phyloP scores from a whole-genome alignment of 92 coral and sea anemone genomes.

The Epizoanthus illoricatus region DNA sequence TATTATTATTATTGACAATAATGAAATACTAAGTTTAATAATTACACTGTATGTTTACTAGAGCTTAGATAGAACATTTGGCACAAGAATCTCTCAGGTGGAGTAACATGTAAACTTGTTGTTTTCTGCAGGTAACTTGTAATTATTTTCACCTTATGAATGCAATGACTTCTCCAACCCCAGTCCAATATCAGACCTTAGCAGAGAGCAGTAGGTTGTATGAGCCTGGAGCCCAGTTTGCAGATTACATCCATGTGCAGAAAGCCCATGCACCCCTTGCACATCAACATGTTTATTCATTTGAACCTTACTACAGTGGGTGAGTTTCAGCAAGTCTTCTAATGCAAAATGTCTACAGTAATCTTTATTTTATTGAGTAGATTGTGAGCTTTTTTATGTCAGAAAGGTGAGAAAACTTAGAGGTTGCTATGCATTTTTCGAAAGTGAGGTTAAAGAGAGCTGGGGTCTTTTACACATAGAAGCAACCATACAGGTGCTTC shows the following conservation, averaged over 20 bases:
- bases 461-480: too few species aligned
- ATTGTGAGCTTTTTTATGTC: too few species aligned
- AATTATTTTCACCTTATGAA: conserved; percentile 95
- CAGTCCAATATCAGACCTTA: conserved; percentile 89
- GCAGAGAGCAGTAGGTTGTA: conserved; percentile 88
- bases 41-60: not conserved
- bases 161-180: conserved; percentile 75
- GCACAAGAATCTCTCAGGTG: too few species aligned
- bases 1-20: too few species aligned
- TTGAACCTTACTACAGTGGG: conserved; percentile 67
- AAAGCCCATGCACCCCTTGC: conserved; percentile 68
- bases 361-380: not conserved
- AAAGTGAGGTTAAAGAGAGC: too few species aligned
- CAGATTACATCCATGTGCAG: conserved; percentile 82
- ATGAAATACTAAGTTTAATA: not conserved
- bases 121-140: conserved; percentile 79
- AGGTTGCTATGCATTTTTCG: too few species aligned
- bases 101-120: not conserved
- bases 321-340: not conserved
- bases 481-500: too few species aligned
- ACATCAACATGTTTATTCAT: conserved; percentile 57
- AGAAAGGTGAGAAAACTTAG: too few species aligned
- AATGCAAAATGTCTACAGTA: too few species aligned
- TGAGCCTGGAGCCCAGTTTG: conserved; percentile 97
- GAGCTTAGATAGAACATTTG: not conserved